Conservation (phyloP, 2,113 vertebrate genomes). For the Porphyrio hochstetteri region DNA sequence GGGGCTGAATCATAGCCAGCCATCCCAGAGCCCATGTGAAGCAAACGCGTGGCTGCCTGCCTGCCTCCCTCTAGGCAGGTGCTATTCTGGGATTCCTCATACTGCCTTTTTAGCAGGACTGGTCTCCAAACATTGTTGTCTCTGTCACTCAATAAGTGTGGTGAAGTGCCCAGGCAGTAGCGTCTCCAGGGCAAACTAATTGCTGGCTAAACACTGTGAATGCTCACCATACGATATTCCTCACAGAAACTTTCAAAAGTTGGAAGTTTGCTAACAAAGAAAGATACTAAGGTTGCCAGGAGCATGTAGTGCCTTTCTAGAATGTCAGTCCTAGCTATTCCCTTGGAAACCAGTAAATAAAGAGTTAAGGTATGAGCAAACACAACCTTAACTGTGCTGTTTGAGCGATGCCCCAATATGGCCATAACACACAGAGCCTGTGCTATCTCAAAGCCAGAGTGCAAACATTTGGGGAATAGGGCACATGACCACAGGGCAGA, state of each 20-base stretch:
- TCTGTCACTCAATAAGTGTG: background rate
- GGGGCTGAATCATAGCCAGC: background rate
- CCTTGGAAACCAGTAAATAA: constrained; percentile 38
- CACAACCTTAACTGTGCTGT: constrained; percentile 35
- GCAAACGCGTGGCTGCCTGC: fast-evolving
- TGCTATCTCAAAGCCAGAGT: constrained; percentile 55
- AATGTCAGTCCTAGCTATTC: background rate
- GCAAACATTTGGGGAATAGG: constrained; percentile 46
- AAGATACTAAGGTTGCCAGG: background rate
- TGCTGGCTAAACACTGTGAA: no score
- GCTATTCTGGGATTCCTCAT: background rate
- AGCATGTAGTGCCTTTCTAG: background rate
- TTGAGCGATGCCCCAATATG: constrained; percentile 61
- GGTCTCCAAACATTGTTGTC: background rate
- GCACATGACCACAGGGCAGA: constrained; percentile 15
- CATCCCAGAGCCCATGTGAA: background rate
- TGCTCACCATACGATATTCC: background rate
- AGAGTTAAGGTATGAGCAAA: constrained; percentile 59
- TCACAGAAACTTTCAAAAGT: background rate
- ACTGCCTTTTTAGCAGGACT: background rate
- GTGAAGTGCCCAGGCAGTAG: background rate
- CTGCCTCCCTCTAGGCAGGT: background rate
- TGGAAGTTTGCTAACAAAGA: background rate
- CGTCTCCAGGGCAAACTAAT: background rate
- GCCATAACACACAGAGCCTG: constrained; percentile 48